A percentile compares a stretch with the other conserved stretches of the same genome.
Conservation (phyloP, 2,113 vertebrate genomes). For the Hystrix cristata region DNA sequence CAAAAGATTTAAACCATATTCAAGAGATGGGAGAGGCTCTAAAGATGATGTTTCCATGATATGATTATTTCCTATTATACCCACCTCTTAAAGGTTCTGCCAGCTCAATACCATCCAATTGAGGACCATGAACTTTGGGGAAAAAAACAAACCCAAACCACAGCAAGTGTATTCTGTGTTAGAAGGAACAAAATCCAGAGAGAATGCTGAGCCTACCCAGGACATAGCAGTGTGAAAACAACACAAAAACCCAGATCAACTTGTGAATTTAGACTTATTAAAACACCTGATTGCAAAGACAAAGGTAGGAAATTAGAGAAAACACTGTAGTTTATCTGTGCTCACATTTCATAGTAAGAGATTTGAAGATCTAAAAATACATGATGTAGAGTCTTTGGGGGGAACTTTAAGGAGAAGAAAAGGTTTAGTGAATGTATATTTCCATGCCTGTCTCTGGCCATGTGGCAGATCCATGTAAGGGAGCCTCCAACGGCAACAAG, state of each 20-base stretch:
- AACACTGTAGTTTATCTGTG: not conserved
- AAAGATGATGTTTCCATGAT: too few species aligned
- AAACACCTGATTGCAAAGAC: not conserved
- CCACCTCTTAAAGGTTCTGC: not conserved
- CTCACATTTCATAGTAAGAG: not conserved
- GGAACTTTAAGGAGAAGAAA: not conserved
- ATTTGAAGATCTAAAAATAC: not conserved
- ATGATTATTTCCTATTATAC: not conserved
- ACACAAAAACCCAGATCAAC: too few species aligned
- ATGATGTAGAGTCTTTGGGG: not conserved
- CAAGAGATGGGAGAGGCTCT: not conserved
- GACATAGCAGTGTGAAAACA: rapidly evolving
- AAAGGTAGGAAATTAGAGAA: not conserved
- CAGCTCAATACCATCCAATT: not conserved
- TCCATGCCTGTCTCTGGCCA: rapidly evolving
- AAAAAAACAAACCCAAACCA: not conserved
- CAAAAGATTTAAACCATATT: not conserved
- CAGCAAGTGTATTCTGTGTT: too few species aligned
- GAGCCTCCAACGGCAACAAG: rapidly evolving
- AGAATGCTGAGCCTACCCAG: rapidly evolving
- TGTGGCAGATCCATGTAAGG: not conserved
- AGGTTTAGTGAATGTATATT: not conserved
- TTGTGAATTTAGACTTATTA: not conserved
- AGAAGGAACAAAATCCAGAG: too few species aligned
- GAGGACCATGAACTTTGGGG: not conserved